Conservation (phyloP, 2,888 invertebrate genomes). For the Diaprepes abbreviatus region DNA sequence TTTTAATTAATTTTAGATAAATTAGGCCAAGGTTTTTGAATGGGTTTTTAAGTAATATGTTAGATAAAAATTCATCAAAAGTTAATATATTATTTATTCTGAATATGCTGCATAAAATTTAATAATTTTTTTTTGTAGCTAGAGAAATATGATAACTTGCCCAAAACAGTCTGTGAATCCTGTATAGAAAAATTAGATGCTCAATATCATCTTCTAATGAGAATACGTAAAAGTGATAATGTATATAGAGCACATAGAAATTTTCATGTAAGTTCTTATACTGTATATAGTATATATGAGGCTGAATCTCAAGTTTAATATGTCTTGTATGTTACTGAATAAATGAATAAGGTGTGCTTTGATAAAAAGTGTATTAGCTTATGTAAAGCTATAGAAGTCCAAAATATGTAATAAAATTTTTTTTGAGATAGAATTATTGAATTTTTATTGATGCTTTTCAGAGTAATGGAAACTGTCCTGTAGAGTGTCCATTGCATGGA, state of each 20-base stretch:
- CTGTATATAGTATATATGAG: too few species aligned
- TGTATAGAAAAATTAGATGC: constrained; percentile 71
- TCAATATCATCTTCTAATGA: constrained; percentile 69
- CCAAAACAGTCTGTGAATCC: constrained; percentile 76
- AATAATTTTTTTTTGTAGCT: constrained; percentile 59
- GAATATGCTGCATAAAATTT: too few species aligned
- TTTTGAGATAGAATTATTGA: too few species aligned
- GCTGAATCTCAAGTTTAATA: too few species aligned
- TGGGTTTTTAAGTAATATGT: too few species aligned
- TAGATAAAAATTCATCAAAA: too few species aligned
- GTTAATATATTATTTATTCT: too few species aligned
- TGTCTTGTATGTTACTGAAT: too few species aligned
- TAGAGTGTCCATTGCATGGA: constrained; percentile 62
- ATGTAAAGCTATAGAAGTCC: too few species aligned
- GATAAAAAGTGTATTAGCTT: too few species aligned
- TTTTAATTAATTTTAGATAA: constrained; percentile 2
- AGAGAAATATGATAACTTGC: constrained; percentile 70
- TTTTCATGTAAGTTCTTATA: constrained; percentile 64
- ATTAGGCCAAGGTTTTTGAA: constrained; percentile 19
- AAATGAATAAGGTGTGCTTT: too few species aligned
- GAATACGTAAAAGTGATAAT: constrained; percentile 66
- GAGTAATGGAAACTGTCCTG: constrained; percentile 63
- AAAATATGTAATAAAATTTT: too few species aligned
- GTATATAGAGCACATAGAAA: constrained; percentile 61
- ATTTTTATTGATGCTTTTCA: constrained; percentile 51